Percentiles rank a stretch among this genome's conserved stretches.
Conservation (phyloP, 2,113 vertebrate species). For the Ailuropoda melanoleuca region DNA sequence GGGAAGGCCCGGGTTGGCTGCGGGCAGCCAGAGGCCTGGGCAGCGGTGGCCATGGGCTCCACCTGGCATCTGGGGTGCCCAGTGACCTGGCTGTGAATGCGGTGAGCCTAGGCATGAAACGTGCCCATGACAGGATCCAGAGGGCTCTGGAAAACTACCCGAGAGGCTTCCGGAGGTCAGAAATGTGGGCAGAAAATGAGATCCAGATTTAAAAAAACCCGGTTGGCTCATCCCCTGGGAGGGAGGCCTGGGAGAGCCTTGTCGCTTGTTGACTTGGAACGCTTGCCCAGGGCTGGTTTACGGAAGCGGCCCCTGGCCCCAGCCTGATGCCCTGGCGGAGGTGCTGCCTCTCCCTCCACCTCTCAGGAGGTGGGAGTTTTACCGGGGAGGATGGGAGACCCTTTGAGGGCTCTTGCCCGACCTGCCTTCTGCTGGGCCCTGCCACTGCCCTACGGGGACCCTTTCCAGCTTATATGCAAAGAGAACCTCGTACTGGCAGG, state of each 20-base stretch:
- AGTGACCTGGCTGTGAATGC: neutral
- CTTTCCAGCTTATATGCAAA: neutral
- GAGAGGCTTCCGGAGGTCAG: neutral
- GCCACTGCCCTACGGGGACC: neutral
- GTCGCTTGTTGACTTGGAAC: accelerated
- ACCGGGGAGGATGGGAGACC: accelerated
- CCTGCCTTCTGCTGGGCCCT: neutral
- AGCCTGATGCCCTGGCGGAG: accelerated
- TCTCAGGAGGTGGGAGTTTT: too few species aligned
- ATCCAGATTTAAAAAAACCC: neutral
- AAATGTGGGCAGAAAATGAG: neutral
- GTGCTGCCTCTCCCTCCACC: neutral
- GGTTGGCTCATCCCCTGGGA: neutral
- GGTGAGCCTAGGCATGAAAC: accelerated
- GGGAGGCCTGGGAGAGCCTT: neutral
- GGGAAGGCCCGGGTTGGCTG: neutral
- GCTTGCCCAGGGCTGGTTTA: neutral
- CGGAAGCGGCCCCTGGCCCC: neutral
- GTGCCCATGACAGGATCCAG: neutral
- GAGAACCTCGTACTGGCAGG: accelerated
- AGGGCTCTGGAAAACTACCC: neutral
- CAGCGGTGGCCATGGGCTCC: neutral
- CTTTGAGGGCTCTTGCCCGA: neutral
- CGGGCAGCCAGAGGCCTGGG: neutral
- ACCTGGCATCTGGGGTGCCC: neutral